Evolutionary conservation across 2,888 invertebrate species (phyloP).

Genomic region (Ophonus ardosiacus): DNA sequence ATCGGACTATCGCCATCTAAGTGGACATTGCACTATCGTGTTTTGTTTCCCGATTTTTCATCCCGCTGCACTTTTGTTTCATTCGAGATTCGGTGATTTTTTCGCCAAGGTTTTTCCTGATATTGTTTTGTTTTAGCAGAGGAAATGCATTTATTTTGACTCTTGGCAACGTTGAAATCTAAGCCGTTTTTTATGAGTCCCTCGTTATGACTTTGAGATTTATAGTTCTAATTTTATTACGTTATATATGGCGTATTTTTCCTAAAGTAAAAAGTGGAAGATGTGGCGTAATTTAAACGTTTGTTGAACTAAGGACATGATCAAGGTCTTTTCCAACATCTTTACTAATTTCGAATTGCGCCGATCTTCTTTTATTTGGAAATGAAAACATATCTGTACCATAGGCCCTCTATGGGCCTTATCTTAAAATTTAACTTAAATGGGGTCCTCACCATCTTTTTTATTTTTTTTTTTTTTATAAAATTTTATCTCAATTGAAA

Average conservation of each 20-base stretch:
- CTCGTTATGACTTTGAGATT: slow-evolving; percentile 60
- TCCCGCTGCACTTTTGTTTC: slow-evolving; percentile 53
- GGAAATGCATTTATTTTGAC: slow-evolving; percentile 63
- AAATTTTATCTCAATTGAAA: too few species aligned
- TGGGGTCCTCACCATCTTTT: too few species aligned
- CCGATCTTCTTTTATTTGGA: too few species aligned
- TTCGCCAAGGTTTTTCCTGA: slow-evolving; percentile 6
- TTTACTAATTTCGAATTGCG: too few species aligned
- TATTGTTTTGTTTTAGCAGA: slow-evolving; percentile 53
- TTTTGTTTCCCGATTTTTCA: slow-evolving; percentile 50
- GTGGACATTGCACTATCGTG: slow-evolving; percentile 56
- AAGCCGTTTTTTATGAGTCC: slow-evolving; percentile 50
- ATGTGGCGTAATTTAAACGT: neutral
- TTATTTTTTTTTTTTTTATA: too few species aligned
- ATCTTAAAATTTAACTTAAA: too few species aligned
- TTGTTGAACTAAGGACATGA: neutral
- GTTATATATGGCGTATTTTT: slow-evolving; percentile 52
- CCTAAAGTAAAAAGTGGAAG: neutral
- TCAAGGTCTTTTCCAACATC: too few species aligned
- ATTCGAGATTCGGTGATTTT: slow-evolving; percentile 58
- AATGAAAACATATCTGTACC: too few species aligned
- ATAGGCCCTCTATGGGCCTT: too few species aligned
- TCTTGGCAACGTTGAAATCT: slow-evolving; percentile 60
- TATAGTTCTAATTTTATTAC: slow-evolving; percentile 60
- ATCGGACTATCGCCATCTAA: slow-evolving; percentile 7